Evolutionary conservation across 1,140 invertebrate genomes (phyloP).

Genomic region (Cotesia typhae): DNA sequence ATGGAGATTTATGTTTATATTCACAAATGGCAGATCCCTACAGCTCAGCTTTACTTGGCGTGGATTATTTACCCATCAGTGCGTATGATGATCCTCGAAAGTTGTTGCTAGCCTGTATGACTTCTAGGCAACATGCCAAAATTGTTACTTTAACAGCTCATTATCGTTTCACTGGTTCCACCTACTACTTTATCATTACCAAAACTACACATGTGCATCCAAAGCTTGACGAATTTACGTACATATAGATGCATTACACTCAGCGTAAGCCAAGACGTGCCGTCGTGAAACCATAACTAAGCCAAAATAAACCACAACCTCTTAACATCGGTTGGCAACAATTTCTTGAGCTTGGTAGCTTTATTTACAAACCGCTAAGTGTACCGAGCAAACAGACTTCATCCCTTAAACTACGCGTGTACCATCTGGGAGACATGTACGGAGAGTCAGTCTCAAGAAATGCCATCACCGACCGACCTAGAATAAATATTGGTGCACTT

Average conservation of each 20-base stretch:
- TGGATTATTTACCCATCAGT: neutral
- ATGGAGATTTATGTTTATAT: slow-evolving; percentile 41
- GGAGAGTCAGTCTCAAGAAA: slow-evolving; percentile 5
- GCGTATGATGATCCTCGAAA: neutral
- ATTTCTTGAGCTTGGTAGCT: slow-evolving; percentile 31
- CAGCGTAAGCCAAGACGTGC: neutral
- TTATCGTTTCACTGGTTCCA: slow-evolving; percentile 24
- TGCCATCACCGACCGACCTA: slow-evolving; percentile 3
- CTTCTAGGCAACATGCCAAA: slow-evolving; percentile 36
- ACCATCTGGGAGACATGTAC: neutral
- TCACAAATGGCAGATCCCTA: slow-evolving; percentile 32
- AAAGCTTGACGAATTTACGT: too few species aligned
- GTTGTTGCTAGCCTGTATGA: neutral
- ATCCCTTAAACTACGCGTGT: neutral
- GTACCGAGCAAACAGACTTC: slow-evolving; percentile 34
- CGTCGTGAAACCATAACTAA: neutral
- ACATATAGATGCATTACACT: too few species aligned
- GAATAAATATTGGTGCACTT: slow-evolving; percentile 31
- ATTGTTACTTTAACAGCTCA: slow-evolving; percentile 42
- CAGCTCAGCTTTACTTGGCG: neutral
- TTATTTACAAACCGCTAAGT: slow-evolving; percentile 41
- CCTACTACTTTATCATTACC: neutral
- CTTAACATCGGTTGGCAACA: slow-evolving; percentile 7
- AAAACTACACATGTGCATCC: neutral
- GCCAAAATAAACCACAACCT: neutral